Base-by-base conservation (phyloP, 2,888 invertebrate species). In the Lithodes maja region DNA sequence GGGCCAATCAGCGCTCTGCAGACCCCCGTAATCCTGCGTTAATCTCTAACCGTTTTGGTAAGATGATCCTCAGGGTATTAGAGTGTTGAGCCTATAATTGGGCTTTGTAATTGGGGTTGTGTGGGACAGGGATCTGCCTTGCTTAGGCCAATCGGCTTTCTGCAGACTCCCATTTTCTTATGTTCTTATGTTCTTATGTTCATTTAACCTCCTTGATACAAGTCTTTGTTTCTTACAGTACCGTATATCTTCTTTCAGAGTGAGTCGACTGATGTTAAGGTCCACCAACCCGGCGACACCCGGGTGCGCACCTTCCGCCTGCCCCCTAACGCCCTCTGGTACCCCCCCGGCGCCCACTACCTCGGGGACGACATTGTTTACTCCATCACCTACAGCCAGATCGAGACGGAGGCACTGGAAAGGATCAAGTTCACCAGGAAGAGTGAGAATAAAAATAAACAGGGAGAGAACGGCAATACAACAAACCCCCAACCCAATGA, bases 251-350 rank as follows among this genome's bases (percentile, higher is more conserved):
- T 33, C 33, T 33, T 82, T 17, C 55, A 86, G 82, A 50, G 53
- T 2, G 17, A 80, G 5, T 2, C 3, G 9, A 17, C 71, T 15
- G 80, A n/a, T 12, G 53, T 33, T 54, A 5, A 33, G n/a, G 69
- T 52, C 2, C 53, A 61, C 55, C 61, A 7, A 12, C 71, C 69
- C 17, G 9, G 15, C 54, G 74, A 81, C 68, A 80, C 80, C 15
- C 80, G 81, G n/a, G 61, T 85, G 33, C 69, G 75, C n/a, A 85
- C 80, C 2, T 88, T 88, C 88, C 85, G 85, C n/a, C 68, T 88
- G 2, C 88, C 88, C 17, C 75, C 88, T 1, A 17, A 84, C 80
- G 80, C 88, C 9, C 80, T 88, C 12, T 88, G 88, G 88, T 88
- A 88, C 53, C 88, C 85, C 3, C 54, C 54, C 7, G 84, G 85